A percentile compares a stretch with the other conserved stretches of the same genome.
Evolutionary conservation across 2,888 invertebrate species (phyloP).

Genomic region (Hirtodrosophila confusa): DNA sequence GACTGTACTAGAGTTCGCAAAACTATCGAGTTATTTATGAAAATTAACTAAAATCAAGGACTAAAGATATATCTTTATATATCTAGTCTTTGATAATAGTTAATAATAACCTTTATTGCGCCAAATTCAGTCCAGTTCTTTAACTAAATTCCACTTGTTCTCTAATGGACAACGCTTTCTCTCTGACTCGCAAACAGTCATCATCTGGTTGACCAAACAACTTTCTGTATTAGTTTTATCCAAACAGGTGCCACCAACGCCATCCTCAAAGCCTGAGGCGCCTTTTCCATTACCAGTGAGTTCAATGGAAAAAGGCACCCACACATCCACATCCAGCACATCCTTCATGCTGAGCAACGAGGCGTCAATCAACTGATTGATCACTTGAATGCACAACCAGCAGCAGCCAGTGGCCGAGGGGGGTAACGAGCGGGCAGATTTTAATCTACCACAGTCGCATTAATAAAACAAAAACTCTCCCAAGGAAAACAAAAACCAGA

Average conservation of each 20-base stretch:
- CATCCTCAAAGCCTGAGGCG: slow-evolving; percentile 10
- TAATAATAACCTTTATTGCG: too few relatives aligned
- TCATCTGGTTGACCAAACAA: slow-evolving; percentile 42
- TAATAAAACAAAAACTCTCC: slow-evolving; percentile 61
- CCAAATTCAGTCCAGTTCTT: neutral
- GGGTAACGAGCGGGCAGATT: slow-evolving; percentile 44
- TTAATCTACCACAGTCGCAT: slow-evolving; percentile 64
- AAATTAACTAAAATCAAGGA: too few relatives aligned
- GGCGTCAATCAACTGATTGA: slow-evolving; percentile 76
- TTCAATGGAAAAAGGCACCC: slow-evolving; percentile 30
- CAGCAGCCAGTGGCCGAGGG: slow-evolving; percentile 5
- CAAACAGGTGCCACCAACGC: slow-evolving; percentile 57
- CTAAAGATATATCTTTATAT: too few relatives aligned
- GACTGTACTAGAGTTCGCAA: too few relatives aligned
- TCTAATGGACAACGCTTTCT: slow-evolving; percentile 24
- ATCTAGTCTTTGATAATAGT: too few relatives aligned
- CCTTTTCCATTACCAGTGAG: slow-evolving; percentile 23
- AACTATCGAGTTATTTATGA: too few relatives aligned
- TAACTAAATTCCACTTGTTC: neutral
- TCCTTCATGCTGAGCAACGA: slow-evolving; percentile 57
- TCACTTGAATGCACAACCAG: slow-evolving; percentile 58
- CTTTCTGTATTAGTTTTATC: slow-evolving; percentile 47
- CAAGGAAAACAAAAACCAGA: slow-evolving; percentile 17
- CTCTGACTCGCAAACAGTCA: slow-evolving; percentile 10
- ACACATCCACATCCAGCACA: slow-evolving; percentile 26